Conservation (phyloP, 2,888 invertebrate genomes). For the Drosophila parthenogenetica region DNA sequence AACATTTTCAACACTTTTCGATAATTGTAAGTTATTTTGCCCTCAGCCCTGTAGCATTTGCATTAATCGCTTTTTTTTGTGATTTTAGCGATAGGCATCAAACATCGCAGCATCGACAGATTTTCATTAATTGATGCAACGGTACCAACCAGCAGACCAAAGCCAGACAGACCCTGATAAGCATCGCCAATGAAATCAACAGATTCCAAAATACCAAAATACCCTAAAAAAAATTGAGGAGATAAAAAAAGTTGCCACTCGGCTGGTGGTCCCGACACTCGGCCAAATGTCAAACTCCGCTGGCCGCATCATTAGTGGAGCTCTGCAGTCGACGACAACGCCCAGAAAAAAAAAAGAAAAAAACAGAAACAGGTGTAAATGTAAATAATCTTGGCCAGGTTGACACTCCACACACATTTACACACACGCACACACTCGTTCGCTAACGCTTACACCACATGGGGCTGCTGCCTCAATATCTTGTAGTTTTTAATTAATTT, state of each 20-base stretch:
- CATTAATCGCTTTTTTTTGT: slow-evolving; percentile 65
- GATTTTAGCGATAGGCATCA: slow-evolving; percentile 65
- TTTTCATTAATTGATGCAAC: slow-evolving; percentile 76
- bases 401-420: slow-evolving; percentile 59
- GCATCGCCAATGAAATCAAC: slow-evolving; percentile 62
- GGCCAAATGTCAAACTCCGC: slow-evolving; percentile 73
- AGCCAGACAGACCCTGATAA: slow-evolving; percentile 54
- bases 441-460: slow-evolving; percentile 52
- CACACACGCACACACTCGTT: slow-evolving; percentile 17
- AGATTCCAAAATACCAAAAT: slow-evolving; percentile 38
- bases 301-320: slow-evolving; percentile 69
- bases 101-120: slow-evolving; percentile 37
- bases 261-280: slow-evolving; percentile 67
- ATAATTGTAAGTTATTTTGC: slow-evolving; percentile 76
- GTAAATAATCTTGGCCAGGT: slow-evolving; percentile 75
- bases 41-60: slow-evolving; percentile 52
- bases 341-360: slow-evolving; percentile 18
- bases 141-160: slow-evolving; percentile 48
- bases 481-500: slow-evolving; percentile 65
- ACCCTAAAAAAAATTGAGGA: neutral
- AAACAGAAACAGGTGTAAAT: slow-evolving; percentile 70
- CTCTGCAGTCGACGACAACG: slow-evolving; percentile 42
- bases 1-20: slow-evolving; percentile 72
- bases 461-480: slow-evolving; percentile 59
- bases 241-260: slow-evolving; percentile 43